These are phyloP conservation scores for Esox lucius DNA, from an alignment of 2,797 vertebrate genomes.

Conservation along the genomic window DNA sequence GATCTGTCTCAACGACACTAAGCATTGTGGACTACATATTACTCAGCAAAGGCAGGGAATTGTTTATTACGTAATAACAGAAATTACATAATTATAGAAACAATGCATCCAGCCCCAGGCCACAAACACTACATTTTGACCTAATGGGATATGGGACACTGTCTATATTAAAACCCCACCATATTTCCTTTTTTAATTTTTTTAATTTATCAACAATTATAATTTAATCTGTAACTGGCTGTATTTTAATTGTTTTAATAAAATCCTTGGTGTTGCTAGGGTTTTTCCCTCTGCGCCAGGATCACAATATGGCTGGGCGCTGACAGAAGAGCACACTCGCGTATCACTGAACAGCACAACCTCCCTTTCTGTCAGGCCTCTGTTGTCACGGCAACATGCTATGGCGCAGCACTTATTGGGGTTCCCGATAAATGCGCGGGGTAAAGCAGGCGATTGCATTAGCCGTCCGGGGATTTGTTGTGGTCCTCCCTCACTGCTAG, in stretches of 20 bases:
- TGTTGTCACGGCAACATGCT: constrained; percentile 95
- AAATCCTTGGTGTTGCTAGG: constrained; percentile 17
- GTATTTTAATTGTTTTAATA: background rate
- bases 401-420: constrained; percentile 91
- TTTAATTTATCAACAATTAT: too few species aligned
- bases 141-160: background rate
- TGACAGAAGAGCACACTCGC: constrained; percentile 41
- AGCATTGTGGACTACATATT: background rate
- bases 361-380: constrained; percentile 78
- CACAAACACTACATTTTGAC: background rate
- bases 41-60: background rate
- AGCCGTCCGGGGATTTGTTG: constrained; percentile 61
- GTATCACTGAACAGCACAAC: constrained; percentile 63
- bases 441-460: constrained; percentile 73
- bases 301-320: constrained; percentile 64
- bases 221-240: too few species aligned
- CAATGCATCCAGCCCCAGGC: background rate
- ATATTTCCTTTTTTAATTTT: too few species aligned
- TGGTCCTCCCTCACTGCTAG: constrained; percentile 40
- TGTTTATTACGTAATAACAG: background rate
- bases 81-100: constrained; percentile 9
- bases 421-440: constrained; percentile 66
- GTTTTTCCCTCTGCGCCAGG: constrained; percentile 37
- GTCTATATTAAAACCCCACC: background rate
- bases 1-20: constrained; percentile 2